Conservation (phyloP, 2,797 vertebrate genomes). For the Thalassophryne amazonica region DNA sequence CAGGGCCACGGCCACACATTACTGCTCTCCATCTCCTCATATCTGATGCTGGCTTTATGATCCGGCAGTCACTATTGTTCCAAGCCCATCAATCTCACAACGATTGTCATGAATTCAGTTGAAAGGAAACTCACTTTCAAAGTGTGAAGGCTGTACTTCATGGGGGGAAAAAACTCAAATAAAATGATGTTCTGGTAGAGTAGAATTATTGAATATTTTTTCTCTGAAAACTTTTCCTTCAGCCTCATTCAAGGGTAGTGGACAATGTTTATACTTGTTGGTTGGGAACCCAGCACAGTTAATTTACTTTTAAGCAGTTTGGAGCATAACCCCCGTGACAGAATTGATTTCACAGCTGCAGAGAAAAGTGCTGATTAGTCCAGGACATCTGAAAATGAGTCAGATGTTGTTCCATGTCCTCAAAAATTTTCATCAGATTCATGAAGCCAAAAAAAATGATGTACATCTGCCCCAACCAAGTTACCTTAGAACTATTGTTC, state of each 20-base stretch:
- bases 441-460: too few species aligned
- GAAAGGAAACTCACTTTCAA: conserved; percentile 55
- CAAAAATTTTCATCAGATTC: too few species aligned
- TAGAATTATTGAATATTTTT: too few species aligned
- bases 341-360: not conserved
- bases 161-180: not conserved
- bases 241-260: conserved; percentile 14
- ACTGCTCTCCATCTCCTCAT: conserved; percentile 43
- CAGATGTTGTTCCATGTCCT: too few species aligned
- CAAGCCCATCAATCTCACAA: conserved; percentile 43
- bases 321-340: not conserved
- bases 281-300: conserved; percentile 13
- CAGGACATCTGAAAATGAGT: too few species aligned
- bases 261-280: conserved; percentile 8
- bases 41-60: conserved; percentile 54
- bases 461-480: too few species aligned
- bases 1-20: conserved; percentile 47
- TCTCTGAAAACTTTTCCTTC: too few species aligned
- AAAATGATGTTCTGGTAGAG: too few species aligned
- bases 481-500: too few species aligned
- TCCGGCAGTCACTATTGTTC: conserved; percentile 17
- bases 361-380: not conserved
- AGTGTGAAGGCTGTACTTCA: not conserved
- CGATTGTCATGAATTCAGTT: conserved; percentile 32
- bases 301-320: not conserved